phyloP scores from a whole-genome alignment of 2,113 vertebrate species.

The Cairina moschata region DNA sequence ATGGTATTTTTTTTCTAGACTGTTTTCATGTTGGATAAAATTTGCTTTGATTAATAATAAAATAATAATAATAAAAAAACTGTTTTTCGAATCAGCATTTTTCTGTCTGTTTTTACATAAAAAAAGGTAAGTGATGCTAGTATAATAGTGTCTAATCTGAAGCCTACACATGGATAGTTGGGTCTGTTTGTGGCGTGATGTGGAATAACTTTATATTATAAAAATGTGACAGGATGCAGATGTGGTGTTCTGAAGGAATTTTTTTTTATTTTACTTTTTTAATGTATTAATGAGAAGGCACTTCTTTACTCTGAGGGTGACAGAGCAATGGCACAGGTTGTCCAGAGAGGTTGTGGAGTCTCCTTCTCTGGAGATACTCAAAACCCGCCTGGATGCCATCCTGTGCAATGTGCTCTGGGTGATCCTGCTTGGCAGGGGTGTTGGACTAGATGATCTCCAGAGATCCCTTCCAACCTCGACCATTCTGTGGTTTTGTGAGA shows the following conservation, averaged over 20 bases:
- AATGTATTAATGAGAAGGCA: neutral
- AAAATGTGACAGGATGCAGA: neutral
- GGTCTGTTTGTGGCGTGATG: neutral
- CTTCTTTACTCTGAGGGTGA: too few species aligned
- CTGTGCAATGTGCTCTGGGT: too few species aligned
- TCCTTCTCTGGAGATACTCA: too few species aligned
- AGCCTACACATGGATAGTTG: neutral
- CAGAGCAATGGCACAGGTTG: too few species aligned
- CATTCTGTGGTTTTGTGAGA: neutral
- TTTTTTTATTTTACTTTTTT: neutral
- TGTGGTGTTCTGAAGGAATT: neutral
- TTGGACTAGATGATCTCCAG: too few species aligned
- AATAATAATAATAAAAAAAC: neutral
- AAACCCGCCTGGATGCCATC: too few species aligned
- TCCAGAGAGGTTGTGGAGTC: too few species aligned
- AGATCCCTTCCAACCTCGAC: too few species aligned
- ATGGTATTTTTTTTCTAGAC: neutral
- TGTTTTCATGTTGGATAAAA: neutral
- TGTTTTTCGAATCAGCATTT: neutral
- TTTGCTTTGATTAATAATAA: neutral
- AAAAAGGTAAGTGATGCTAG: neutral
- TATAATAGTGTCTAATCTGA: neutral
- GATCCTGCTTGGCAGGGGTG: too few species aligned
- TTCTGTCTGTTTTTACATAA: neutral
- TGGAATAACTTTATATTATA: neutral